Base-by-base conservation (phyloP, 2,888 invertebrate species). In the Cordilura impudica region DNA sequence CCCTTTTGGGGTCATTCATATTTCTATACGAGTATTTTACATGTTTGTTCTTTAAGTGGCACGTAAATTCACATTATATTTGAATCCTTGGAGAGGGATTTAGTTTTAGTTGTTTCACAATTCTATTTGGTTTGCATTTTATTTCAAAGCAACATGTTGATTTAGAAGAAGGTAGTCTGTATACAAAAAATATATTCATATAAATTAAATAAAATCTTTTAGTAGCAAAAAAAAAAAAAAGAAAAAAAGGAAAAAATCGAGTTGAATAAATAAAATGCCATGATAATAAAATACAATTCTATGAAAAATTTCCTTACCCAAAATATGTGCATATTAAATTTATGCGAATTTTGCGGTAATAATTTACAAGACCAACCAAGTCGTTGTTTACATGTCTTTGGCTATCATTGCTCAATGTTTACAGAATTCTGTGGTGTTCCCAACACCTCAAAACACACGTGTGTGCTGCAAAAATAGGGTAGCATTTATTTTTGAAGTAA, bases 91-190 rank as follows among this genome's bases (percentile, higher is more conserved):
- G n/a, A 26, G 49, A 56, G 43, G 19, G 60, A 0, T 23, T 14
- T n/a, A 12, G n/a, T 53, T 58, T 21, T 26, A 26, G 35, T 23
- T 58, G 7, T 2, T 49, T 39, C 3, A 39, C n/a, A 39, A n/a
- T 39, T 39, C 12, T 39, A 4, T 4, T 51, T 45, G 8, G 5
- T 8, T 21, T 53, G 3, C 54, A 23, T 14, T 23, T 58, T n/a
- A 35, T 39, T 54, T 60, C 51, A 21, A 54, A 31, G 35, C 72
- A 73, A 70, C 78, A 78, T 74, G 78, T 78, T 74, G 78, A 60
- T 74, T 65, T 54, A 70, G 47, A 29, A 31, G 12, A 66, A 74
- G 69, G 73, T 78, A 78, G 66, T 73, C 70, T 66, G 60, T 73
- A 16, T 35, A 45, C 26, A 66, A 71, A 66, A n/a, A n/a, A n/a